Evolutionary conservation across 2,797 vertebrate species (phyloP).

Genomic region (Falco berigora): DNA sequence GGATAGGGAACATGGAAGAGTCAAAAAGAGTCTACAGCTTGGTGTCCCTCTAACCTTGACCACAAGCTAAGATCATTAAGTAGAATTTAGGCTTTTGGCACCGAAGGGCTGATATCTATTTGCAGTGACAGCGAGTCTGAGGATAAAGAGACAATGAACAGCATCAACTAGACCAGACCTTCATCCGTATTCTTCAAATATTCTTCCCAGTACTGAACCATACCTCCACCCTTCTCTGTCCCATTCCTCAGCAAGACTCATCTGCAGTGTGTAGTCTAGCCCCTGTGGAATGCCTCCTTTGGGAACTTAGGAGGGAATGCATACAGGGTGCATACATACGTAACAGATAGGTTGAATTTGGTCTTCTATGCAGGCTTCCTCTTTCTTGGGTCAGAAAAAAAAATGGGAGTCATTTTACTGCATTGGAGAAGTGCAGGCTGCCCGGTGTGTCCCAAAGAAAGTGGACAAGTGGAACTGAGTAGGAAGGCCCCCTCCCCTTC

Average conservation of each 20-base stretch:
- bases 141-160: not conserved
- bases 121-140: not conserved
- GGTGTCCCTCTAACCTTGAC: not conserved
- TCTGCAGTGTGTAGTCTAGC: not conserved
- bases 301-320: not conserved
- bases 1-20: not conserved
- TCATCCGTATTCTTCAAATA: not conserved
- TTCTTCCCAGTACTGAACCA: not conserved
- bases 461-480: not conserved
- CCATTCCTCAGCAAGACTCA: not conserved
- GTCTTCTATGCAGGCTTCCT: not conserved
- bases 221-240: not conserved
- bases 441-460: not conserved
- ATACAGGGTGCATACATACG: not conserved
- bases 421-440: not conserved
- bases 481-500: not conserved
- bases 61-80: not conserved
- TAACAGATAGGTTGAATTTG: not conserved
- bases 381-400: not conserved
- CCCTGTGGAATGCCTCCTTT: not conserved
- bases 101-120: not conserved
- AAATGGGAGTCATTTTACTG: not conserved
- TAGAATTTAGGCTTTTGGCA: conserved; percentile 1
- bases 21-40: not conserved
- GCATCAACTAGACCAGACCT: not conserved